Conservation (phyloP, 2,797 vertebrate species). For the Darevskia mixta region DNA sequence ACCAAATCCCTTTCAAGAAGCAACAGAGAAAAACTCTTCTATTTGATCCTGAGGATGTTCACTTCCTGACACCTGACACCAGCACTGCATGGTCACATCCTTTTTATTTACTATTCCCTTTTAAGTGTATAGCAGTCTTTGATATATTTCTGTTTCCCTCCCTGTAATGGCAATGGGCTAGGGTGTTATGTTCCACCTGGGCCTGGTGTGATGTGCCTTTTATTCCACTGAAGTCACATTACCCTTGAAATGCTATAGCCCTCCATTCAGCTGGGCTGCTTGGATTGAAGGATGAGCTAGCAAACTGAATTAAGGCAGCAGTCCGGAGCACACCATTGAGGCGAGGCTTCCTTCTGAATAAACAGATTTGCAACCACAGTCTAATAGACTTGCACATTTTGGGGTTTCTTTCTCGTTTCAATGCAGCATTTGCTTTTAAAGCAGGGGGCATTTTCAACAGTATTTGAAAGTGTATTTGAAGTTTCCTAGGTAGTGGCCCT, state of each 20-base stretch:
- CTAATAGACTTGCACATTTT: background rate
- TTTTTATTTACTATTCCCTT: conserved; percentile 87
- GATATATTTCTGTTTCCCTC: conserved; percentile 82
- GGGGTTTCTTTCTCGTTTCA: background rate
- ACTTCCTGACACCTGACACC: conserved; percentile 80
- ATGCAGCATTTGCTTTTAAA: background rate
- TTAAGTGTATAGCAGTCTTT: conserved; percentile 82
- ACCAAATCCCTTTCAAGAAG: conserved; percentile 78
- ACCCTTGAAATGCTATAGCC: conserved; percentile 66
- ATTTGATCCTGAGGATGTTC: conserved; percentile 82
- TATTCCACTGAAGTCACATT: conserved; percentile 77
- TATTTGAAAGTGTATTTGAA: background rate
- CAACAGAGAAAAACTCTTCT: conserved; percentile 77
- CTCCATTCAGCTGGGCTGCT: conserved; percentile 64
- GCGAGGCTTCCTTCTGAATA: background rate
- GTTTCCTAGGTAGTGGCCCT: too few relatives aligned
- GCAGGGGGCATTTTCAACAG: background rate
- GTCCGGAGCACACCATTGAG: background rate
- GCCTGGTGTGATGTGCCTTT: conserved; percentile 77
- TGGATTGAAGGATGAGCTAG: conserved; percentile 38
- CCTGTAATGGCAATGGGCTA: conserved; percentile 80
- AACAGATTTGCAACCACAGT: background rate
- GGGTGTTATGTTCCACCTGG: conserved; percentile 79
- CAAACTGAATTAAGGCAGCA: background rate
- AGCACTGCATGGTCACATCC: conserved; percentile 80